Evolutionary conservation across 2,797 vertebrate species (phyloP).

Genomic region (Cuculus canorus): DNA sequence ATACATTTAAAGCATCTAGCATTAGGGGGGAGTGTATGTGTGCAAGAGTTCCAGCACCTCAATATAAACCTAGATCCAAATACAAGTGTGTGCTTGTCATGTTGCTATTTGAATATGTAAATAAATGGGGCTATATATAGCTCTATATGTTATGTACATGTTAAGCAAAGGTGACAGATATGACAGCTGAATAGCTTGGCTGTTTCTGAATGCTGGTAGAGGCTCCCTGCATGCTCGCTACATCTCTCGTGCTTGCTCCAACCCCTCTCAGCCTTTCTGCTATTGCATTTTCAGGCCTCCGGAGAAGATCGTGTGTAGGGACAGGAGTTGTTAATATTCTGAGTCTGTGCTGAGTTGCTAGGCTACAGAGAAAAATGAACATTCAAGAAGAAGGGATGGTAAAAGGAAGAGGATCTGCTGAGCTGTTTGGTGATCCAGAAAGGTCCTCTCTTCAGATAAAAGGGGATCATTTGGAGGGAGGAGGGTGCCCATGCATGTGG

Average conservation of each 20-base stretch:
- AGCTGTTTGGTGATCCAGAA: slow-evolving; percentile 43
- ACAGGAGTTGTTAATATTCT: slow-evolving; percentile 66
- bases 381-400: slow-evolving; percentile 60
- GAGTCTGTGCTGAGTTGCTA: slow-evolving; percentile 70
- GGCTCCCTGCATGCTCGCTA: background rate
- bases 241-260: background rate
- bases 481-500: background rate
- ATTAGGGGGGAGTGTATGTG: background rate
- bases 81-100: background rate
- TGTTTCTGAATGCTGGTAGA: slow-evolving; percentile 32
- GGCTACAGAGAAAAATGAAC: slow-evolving; percentile 72
- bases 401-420: slow-evolving; percentile 43
- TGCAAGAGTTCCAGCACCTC: background rate
- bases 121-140: slow-evolving; percentile 61
- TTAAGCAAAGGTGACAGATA: slow-evolving; percentile 48
- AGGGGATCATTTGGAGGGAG: background rate
- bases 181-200: slow-evolving; percentile 41
- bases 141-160: slow-evolving; percentile 54
- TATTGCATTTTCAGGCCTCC: slow-evolving; percentile 42
- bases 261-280: slow-evolving; percentile 17
- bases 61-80: slow-evolving; percentile 40
- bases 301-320: slow-evolving; percentile 58
- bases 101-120: slow-evolving; percentile 66
- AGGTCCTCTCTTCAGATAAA: background rate
- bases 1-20: slow-evolving; percentile 14